phyloP scores from a whole-genome alignment of 2,888 invertebrate genomes.

The Lasioglossum villosulum region DNA sequence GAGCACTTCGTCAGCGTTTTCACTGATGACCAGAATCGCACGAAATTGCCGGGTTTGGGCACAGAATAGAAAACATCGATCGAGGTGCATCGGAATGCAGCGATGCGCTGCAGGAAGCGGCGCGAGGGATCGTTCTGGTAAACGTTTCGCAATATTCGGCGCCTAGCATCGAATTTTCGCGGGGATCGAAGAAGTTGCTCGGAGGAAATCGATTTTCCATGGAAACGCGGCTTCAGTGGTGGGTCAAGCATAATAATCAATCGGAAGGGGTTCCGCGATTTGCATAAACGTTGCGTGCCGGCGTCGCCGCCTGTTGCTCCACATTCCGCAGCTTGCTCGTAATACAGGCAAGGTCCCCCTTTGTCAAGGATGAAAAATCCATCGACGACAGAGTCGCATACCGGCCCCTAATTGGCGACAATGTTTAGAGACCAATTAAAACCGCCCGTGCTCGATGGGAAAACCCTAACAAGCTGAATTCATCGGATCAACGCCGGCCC shows the following conservation, averaged over 20 bases:
- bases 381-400: conserved; percentile 57
- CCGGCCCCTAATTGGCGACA: conserved; percentile 64
- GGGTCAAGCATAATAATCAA: conserved; percentile 24
- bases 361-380: conserved; percentile 78
- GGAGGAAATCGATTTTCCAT: conserved; percentile 23
- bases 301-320: conserved; percentile 71
- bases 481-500: conserved; percentile 1
- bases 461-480: conserved; percentile 22
- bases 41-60: conserved; percentile 2
- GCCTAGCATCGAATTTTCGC: conserved; percentile 42
- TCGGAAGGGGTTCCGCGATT: conserved; percentile 72
- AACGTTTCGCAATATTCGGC: conserved; percentile 35
- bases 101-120: background rate
- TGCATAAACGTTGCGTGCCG: conserved; percentile 68
- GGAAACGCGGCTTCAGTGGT: conserved; percentile 26
- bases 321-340: conserved; percentile 73
- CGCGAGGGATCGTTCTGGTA: background rate
- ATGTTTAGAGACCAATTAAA: conserved; percentile 45
- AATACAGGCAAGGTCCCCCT: conserved; percentile 76
- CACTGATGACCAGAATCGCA: background rate
- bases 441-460: background rate
- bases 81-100: conserved; percentile 51
- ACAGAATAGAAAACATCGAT: conserved; percentile 37
- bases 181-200: conserved; percentile 17
- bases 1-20: background rate